Evolutionary conservation across 2,797 vertebrate genomes (phyloP), one percentile per base, ranked within the genome.

Genomic region (Sebastes dallii): DNA sequence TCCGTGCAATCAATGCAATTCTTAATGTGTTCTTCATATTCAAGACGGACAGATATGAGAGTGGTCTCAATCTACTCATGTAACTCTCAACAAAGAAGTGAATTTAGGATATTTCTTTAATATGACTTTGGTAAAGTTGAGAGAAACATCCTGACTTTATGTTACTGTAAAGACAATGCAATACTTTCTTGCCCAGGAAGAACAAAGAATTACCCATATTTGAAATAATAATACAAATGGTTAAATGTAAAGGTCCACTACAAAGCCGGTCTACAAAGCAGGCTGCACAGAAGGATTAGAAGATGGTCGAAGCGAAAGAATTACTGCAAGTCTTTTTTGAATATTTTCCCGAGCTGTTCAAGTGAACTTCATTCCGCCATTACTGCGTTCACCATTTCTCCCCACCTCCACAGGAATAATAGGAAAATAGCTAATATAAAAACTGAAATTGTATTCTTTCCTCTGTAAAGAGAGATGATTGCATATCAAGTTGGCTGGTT

Each of bases 401-500:
- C 72, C 85, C 77, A 77, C 89, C 88, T 91, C 81, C 85, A 92
- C 86, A 80, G 82, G 79, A 81, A 80, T 90, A 91, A 92, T 87
- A 84, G 86, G 81, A 91, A 92, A 92, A 93, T 86, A 83, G 88
- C 85, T 85, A 82, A 93, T 92, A 86, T 88, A 88, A 93, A 93
- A 94, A 78, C 66, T 72, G 83, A 93, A 94, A 95, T 92, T 92
- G 92, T 94, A 89, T 94, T 88, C 83, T 91, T 93, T 91, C 88
- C 90, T 86, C 89, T 94, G 91, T 94, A 92, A 95, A 92, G 90
- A 88, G 88, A 91, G 89, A 92, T 91, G 91, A 93, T 93, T 94
- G 93, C 93, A 93, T 94, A 94, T 94, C 92, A 93, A 94, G 92
- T 93, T 91, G 89, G 92, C 91, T 91, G 93, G 72, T 87, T 93